Evolutionary conservation across 2,113 vertebrate species (phyloP), one percentile per base, ranked within the genome.

Genomic region (Struthidea cinerea): DNA sequence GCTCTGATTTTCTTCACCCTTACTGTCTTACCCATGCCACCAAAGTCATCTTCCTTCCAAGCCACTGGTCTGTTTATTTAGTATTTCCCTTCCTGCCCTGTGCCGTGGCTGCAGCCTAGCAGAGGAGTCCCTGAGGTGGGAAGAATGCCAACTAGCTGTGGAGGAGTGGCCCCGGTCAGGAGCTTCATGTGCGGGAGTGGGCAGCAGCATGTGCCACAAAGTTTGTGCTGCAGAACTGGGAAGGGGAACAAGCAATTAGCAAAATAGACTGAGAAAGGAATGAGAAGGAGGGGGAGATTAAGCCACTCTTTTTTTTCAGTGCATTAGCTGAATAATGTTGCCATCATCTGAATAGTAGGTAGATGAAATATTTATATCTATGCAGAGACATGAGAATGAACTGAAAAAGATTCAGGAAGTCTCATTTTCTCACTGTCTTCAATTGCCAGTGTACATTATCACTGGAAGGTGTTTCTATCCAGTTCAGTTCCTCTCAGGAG

Each of bases 111-210:
- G 53, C 52, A 78, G 37, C 24, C 24, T 13, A 37, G 41, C 42
- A 64, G 26, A 19, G 11, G 27, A 28, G 30, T 33, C 26, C 9
- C 52, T 33, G 42, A 44, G 33, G 11, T 24, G 35, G 53, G 27
- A 11, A 57, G 12, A 52, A 73, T 76, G 33, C 28, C 41, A 47
- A 41, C 13, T 6, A n/a, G 50, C 30, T 55, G 23, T 1, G 3
- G 27, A 88, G n/a, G 39, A 84, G 20, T 5, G 5, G 23, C 16
- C 22, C 6, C 0, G 0, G 9, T 10, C 18, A 59, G 39, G 26
- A 59, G 20, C 13, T 61, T 32, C 26, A 44, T 7, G 24, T 3
- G 1, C 5, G 23, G 28, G 5, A 70, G n/a, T 9, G 32, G 35
- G 46, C 23, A 79, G 39, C 28, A 67, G 15, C 0, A 4, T 17